phyloP scores from a whole-genome alignment of 2,113 vertebrate genomes.

The Bufo bufo region DNA sequence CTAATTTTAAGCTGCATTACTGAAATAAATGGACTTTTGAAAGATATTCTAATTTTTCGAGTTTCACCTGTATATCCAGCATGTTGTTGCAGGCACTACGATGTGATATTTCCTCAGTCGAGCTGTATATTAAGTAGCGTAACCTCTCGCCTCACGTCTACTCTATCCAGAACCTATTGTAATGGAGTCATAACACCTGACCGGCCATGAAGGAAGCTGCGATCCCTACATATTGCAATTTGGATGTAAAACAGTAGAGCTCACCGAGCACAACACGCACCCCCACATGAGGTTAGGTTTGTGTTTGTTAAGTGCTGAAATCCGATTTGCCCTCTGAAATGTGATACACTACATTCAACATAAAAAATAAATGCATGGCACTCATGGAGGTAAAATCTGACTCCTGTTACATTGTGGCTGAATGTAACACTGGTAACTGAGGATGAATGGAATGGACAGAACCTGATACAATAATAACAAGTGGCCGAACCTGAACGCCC shows the following conservation, averaged over 20 bases:
- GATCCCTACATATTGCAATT: not conserved
- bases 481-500: not conserved
- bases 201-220: not conserved
- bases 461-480: conserved; percentile 35
- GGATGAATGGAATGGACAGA: conserved; percentile 36
- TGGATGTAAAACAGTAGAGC: conserved; percentile 22
- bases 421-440: conserved; percentile 23
- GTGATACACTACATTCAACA: conserved; percentile 32
- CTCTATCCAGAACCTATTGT: not conserved
- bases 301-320: conserved; percentile 46
- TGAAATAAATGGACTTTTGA: too few relatives aligned
- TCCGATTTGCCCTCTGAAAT: conserved; percentile 49
- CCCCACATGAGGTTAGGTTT: conserved; percentile 6
- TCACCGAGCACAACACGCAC: not conserved
- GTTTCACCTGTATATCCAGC: not conserved
- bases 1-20: too few relatives aligned
- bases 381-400: conserved; percentile 42
- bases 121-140: not conserved
- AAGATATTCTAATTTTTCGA: too few relatives aligned
- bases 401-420: conserved; percentile 44
- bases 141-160: not conserved
- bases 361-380: conserved; percentile 48
- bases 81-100: not conserved
- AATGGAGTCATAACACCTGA: conserved; percentile 16
- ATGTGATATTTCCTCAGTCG: not conserved